Base-by-base conservation (phyloP, 1,140 invertebrate genomes). In the Diabrotica virgifera region DNA sequence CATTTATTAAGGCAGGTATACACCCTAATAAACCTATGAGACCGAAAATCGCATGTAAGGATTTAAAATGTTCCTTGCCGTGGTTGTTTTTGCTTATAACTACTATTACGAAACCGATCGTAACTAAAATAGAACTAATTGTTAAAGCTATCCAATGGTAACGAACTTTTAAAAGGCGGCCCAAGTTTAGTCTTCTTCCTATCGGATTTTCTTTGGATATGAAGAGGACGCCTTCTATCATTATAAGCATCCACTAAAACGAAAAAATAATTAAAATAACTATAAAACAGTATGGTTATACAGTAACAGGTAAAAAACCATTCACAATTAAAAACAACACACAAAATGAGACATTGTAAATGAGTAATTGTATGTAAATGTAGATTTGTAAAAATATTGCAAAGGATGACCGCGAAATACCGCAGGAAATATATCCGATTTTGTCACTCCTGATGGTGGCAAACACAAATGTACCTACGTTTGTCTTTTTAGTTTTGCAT, bases 191-290 rank as follows among this genome's bases (percentile, higher is more conserved):
- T 46, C 58, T 36, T 37, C 57, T 65, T 24, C 56, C 61, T 57
- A 65, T 66, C 13, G 68, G 70, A 52, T 74, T 75, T 14, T 75
- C 68, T 61, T 68, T 69, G 24, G 70, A 70, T n/a, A 75, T 58
- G 35, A 69, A 57, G 55, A 69, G 64, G 13, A 75, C 59, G 5
- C 69, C 74, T 68, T 74, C 74, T 46, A 66, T 72, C 72, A 75
- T 72, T 5, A 75, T 24, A 13, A 75, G 65, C 65, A 70, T 68
- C 72, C 72, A 75, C 74, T 75, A 55, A 62, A 73, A 73, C 5
- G 64, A 62, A 68, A 62, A 38, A 55, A 61, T 2, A 46, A 6
- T 3, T 46, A 24, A 24, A 24, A 24, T 24, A 24, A 24, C 24
- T 24, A 24, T 24, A 24, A 24, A 24, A 24, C 24, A 24, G 1